phyloP scores from a whole-genome alignment of 1,140 invertebrate species.

The Macrobrachium rosenbergii region DNA sequence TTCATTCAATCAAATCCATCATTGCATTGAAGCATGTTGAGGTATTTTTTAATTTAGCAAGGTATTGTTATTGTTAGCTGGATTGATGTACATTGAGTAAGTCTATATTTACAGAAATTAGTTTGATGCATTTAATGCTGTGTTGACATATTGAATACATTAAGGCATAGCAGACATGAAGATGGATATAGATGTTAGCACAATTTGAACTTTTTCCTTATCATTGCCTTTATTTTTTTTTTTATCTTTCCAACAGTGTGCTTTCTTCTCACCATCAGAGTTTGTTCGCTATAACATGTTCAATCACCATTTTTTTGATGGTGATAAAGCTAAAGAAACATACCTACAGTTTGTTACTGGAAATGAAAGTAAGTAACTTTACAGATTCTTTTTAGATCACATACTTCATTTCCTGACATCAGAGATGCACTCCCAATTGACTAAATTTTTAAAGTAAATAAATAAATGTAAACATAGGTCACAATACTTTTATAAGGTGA shows the following conservation, averaged over 20 bases:
- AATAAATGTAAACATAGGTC: no score
- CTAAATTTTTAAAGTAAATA: no score
- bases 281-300: constrained; percentile 90
- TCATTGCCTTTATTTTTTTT: background rate
- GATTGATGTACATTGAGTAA: no score
- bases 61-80: background rate
- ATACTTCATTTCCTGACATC: no score
- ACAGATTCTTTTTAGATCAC: background rate
- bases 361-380: constrained; percentile 71
- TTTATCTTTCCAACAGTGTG: constrained; percentile 72
- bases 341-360: constrained; percentile 77
- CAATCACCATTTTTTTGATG: constrained; percentile 87
- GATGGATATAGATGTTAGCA: background rate
- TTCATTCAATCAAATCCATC: no score
- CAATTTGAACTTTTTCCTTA: background rate
- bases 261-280: constrained; percentile 78
- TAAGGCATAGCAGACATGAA: no score
- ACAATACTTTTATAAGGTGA: no score
- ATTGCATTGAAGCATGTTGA: no score
- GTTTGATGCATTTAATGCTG: no score
- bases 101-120: no score
- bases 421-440: no score
- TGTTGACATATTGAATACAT: no score
- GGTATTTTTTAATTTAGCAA: background rate
- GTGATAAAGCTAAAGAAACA: constrained; percentile 72